A percentile compares a stretch with the other conserved stretches of the same genome.
These are phyloP conservation scores for Dysmachus trigonus DNA, from an alignment of 2,888 invertebrate genomes.

Conservation along the genomic window DNA sequence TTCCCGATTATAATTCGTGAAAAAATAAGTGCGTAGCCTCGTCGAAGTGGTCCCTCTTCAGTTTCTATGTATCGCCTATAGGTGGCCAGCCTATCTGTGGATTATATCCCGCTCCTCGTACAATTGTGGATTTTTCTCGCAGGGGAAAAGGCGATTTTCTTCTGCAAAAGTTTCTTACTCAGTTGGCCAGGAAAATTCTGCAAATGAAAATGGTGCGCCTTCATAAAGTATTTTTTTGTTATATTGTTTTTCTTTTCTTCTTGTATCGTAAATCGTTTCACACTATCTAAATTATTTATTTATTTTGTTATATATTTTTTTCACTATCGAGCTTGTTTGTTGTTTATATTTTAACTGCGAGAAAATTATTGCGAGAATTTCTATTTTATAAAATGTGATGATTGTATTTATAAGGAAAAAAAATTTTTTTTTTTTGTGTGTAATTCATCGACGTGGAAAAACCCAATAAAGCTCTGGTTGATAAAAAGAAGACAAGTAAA, in stretches of 20 bases:
- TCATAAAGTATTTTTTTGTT: background rate
- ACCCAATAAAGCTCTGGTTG: background rate
- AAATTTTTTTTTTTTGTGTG: background rate
- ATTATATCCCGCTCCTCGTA: background rate
- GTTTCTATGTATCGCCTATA: background rate
- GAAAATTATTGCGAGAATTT: background rate
- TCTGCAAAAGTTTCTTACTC: background rate
- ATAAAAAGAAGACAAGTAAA: too few species aligned
- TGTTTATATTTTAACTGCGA: background rate
- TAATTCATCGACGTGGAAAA: background rate
- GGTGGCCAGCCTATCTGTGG: background rate
- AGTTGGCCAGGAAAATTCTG: conserved; percentile 11
- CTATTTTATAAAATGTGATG: too few species aligned
- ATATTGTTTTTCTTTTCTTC: background rate
- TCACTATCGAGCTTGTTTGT: too few species aligned
- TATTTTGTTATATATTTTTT: too few species aligned
- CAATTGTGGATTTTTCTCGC: background rate
- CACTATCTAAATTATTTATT: too few species aligned
- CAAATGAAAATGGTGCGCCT: conserved; percentile 3
- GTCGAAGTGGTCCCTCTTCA: background rate
- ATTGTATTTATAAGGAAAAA: too few species aligned
- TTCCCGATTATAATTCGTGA: background rate
- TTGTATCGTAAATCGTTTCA: background rate
- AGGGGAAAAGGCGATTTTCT: background rate
- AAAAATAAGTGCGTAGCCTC: background rate